Evolutionary conservation across 2,888 invertebrate species (phyloP), one percentile per base, ranked within the genome.

Genomic region (Dexiosoma caninum): DNA sequence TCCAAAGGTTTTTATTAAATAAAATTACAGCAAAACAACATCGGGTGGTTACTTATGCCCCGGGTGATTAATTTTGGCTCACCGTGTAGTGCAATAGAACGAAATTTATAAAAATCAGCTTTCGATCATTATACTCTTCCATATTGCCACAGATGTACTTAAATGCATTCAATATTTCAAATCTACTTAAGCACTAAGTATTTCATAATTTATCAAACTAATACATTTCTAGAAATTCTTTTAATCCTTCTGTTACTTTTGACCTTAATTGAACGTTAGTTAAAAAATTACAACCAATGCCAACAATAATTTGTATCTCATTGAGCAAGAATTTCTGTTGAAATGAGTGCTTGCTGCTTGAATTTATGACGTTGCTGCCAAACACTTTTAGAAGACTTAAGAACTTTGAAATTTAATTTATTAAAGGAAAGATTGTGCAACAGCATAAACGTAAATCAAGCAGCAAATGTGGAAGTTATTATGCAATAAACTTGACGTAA

Each of bases 261-360:
- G 37, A 59, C 46, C 46, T 46, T 46, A 59, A 70, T 46, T 12
- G 10, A 35, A 32, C 12, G 37, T 27, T 57, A 46, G 37, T 70
- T 57, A 70, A 35, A 16, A 57, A 70, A 70, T 57, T 57, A 57
- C 44, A 55, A 10, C 21, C 27, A 35, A 59, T 37, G 12, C 1
- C 12, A 57, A 12, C n/a, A 37, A 35, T 27, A 53, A 16, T 27
- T n/a, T 9, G 1, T 9, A 4, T 19, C 44, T 44, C 1, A 4
- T 44, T 44, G 44, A 21, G 10, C 19, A 16, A 21, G 1, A 42
- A 44, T n/a, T 16, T 4, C n/a, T 6, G 6, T 49, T 49, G 27
- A 23, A 49, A n/a, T 2, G 12, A 49, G 23, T 27, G 5, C n/a
- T n/a, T n/a, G 49, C 14, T n/a, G n/a, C n/a, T n/a, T n/a, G n/a